phyloP scores from a whole-genome alignment of 2,113 vertebrate genomes.

The Clarias gariepinus region DNA sequence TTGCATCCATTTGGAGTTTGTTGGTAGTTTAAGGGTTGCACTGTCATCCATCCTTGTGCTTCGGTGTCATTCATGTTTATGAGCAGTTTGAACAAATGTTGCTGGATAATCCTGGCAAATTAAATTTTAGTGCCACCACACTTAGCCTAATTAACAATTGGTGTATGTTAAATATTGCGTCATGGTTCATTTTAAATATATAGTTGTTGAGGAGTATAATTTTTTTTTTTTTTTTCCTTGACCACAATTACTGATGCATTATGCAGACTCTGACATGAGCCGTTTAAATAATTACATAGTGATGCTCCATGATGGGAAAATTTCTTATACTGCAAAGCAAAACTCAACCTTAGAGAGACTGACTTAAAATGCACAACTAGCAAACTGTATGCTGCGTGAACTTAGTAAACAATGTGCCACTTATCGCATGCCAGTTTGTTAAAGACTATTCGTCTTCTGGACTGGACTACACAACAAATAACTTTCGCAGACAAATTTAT shows the following conservation, averaged over 20 bases:
- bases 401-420: not conserved
- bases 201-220: constrained; percentile 7
- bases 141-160: not conserved
- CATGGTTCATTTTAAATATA: not conserved
- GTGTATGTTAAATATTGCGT: not conserved
- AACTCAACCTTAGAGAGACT: constrained; percentile 13
- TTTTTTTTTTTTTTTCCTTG: not conserved
- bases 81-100: constrained; percentile 27
- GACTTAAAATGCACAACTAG: not conserved
- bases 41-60: not conserved
- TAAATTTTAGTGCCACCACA: constrained; percentile 1
- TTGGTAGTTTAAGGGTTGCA: constrained; percentile 17
- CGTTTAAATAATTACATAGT: constrained; percentile 37
- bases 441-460: no score
- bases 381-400: not conserved
- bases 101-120: constrained; percentile 5
- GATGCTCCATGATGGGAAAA: constrained; percentile 27
- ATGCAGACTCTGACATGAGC: constrained; percentile 4
- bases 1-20: constrained; percentile 15
- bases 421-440: not conserved
- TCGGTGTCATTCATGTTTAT: not conserved
- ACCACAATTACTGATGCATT: constrained; percentile 23
- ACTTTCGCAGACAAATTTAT: not conserved
- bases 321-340: not conserved
- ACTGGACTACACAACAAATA: not conserved